Conservation (phyloP, 2,797 vertebrate species). For the Lepilemur septentrionalis region DNA sequence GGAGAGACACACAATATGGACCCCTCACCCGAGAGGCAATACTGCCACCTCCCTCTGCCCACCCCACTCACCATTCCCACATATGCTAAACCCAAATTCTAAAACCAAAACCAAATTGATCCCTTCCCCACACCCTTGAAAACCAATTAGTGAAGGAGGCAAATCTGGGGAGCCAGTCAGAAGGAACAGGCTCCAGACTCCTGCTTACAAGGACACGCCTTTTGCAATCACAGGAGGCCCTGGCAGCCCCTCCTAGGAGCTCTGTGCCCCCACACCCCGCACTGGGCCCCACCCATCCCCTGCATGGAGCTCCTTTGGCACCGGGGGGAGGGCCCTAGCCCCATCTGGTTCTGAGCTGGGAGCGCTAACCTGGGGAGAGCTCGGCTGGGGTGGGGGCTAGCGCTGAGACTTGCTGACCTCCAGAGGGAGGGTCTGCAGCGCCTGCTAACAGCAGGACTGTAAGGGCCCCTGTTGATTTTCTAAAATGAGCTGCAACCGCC, state of each 20-base stretch:
- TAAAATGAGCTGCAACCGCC: conserved; percentile 70
- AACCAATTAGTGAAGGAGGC: conserved; percentile 87
- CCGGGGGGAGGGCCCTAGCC: neutral
- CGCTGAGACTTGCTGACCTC: neutral
- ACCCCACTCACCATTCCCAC: neutral
- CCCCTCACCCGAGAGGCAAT: neutral
- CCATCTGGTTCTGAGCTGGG: neutral
- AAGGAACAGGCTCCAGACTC: conserved; percentile 84
- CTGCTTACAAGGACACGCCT: conserved; percentile 84
- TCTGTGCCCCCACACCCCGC: neutral
- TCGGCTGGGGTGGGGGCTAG: neutral
- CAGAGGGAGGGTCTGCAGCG: neutral
- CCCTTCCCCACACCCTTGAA: conserved; percentile 73
- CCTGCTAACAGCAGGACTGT: conserved; percentile 40
- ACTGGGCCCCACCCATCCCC: neutral
- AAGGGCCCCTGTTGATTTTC: conserved; percentile 68
- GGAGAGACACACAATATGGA: neutral
- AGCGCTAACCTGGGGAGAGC: neutral
- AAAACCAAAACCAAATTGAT: neutral
- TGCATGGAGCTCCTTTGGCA: neutral
- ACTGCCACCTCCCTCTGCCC: neutral
- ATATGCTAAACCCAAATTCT: conserved; percentile 71
- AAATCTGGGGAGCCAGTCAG: conserved; percentile 84
- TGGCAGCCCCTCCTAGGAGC: neutral
- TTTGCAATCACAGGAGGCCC: conserved; percentile 52